Base-by-base conservation (phyloP, 2,888 invertebrate genomes). In the Sepiola atlantica region DNA sequence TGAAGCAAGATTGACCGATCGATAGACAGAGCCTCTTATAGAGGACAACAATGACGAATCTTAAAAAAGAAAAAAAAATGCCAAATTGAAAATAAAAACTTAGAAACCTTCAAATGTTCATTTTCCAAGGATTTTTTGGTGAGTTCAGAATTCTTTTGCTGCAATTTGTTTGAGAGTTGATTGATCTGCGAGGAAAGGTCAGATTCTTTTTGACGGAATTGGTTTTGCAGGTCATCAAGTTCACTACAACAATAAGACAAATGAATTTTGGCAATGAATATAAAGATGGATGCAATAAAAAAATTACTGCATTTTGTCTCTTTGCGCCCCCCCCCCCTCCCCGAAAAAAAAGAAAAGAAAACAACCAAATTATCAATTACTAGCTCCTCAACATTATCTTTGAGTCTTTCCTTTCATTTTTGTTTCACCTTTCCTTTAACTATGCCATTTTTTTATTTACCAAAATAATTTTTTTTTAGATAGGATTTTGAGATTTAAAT, bases 31-130 rank as follows among this genome's bases (percentile, higher is more conserved):
- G n/a, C n/a, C n/a, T n/a, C n/a, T 45, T 45, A 45, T 45, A 45
- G 45, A 45, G 8, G 45, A 45, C 16, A 77, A n/a, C 16, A n/a
- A 77, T 4, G 8, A 77, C n/a, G n/a, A 77, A 10, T 77, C n/a
- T 1, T 28, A 18, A 77, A 77, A n/a, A n/a, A 28, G 28, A 8
- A 77, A 77, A 12, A 32, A 28, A 77, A 77, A n/a, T n/a, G 21
- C n/a, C n/a, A n/a, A 77, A 16, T 77, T 77, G 16, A 32, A 12
- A 77, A 77, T n/a, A n/a, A 14, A n/a, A n/a, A 45, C 45, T 45
- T 45, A 45, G 45, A 77, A n/a, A 97, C 97, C 97, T 96, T 97
- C 28, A 97, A 94, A 32, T 96, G 95, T 92, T 97, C 97, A 95
- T 96, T 97, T 94, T 97, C 97, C 93, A 96, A 95, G 90, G 95